Percentiles rank a stretch among this genome's conserved stretches.
These are phyloP conservation scores for Oegoconia quadripuncta DNA, from an alignment of 2,888 invertebrate species.

Conservation along the genomic window DNA sequence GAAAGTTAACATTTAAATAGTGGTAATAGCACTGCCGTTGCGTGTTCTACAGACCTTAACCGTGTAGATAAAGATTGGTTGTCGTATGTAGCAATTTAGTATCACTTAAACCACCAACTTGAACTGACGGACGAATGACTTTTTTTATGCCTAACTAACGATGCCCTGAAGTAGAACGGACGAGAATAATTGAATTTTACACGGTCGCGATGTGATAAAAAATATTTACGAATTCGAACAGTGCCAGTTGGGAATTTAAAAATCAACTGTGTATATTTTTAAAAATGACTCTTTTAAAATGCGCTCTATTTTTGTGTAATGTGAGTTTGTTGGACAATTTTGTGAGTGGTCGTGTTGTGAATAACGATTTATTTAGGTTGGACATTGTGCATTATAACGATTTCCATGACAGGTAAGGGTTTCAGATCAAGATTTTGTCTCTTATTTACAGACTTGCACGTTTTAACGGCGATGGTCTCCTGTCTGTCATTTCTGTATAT, in stretches of 20 bases:
- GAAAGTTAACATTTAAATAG: not conserved
- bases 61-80: not conserved
- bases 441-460: too few relatives aligned
- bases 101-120: not conserved
- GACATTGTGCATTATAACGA: conserved; percentile 77
- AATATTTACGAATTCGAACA: too few relatives aligned
- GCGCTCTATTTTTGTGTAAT: conserved; percentile 17
- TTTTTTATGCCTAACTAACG: too few relatives aligned
- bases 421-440: too few relatives aligned
- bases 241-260: too few relatives aligned
- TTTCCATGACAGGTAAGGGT: conserved; percentile 71
- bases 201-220: too few relatives aligned
- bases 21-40: not conserved
- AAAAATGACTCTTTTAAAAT: conserved; percentile 9
- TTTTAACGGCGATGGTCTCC: too few relatives aligned
- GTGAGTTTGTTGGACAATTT: conserved; percentile 18
- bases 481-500: too few relatives aligned
- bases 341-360: conserved; percentile 33
- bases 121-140: not conserved
- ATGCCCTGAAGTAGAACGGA: too few relatives aligned
- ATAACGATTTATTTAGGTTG: conserved; percentile 57
- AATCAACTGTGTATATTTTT: not conserved
- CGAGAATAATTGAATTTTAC: too few relatives aligned
- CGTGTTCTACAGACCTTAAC: not conserved
- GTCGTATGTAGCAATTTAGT: conserved; percentile 5